These are phyloP conservation scores for Ridgeia piscesae DNA, from an alignment of 1,140 invertebrate species.

Conservation along the genomic window DNA sequence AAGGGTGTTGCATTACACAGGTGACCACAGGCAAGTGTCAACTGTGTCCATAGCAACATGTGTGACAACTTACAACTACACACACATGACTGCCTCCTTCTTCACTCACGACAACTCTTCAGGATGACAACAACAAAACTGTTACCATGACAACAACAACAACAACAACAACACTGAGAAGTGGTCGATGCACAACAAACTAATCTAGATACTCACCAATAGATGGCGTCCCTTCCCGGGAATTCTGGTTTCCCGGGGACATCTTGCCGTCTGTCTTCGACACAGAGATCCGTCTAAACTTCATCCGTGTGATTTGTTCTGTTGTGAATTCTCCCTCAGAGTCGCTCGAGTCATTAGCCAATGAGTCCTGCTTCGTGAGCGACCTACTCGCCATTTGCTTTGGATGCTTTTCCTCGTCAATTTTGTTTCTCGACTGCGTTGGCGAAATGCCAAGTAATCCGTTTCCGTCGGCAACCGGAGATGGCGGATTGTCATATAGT, in stretches of 20 bases:
- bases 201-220: neutral
- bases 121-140: neutral
- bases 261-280: neutral
- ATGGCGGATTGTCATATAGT: neutral
- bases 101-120: too few species aligned
- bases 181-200: neutral
- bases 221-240: neutral
- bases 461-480: neutral
- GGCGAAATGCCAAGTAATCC: neutral
- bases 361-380: neutral
- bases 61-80: too few species aligned
- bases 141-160: neutral
- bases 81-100: too few species aligned
- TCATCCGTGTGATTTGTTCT: neutral
- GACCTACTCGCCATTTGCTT: neutral
- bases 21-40: too few species aligned
- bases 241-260: neutral
- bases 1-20: too few species aligned
- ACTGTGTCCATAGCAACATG: too few species aligned
- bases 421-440: neutral
- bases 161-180: neutral
- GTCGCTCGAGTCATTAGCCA: neutral
- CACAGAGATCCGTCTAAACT: neutral
- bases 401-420: neutral
- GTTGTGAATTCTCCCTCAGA: neutral